Percentiles rank a stretch among this genome's conserved stretches.
These are phyloP conservation scores for Cataglyphis rosenhaueri DNA, from an alignment of 2,888 invertebrate species.

Conservation along the genomic window DNA sequence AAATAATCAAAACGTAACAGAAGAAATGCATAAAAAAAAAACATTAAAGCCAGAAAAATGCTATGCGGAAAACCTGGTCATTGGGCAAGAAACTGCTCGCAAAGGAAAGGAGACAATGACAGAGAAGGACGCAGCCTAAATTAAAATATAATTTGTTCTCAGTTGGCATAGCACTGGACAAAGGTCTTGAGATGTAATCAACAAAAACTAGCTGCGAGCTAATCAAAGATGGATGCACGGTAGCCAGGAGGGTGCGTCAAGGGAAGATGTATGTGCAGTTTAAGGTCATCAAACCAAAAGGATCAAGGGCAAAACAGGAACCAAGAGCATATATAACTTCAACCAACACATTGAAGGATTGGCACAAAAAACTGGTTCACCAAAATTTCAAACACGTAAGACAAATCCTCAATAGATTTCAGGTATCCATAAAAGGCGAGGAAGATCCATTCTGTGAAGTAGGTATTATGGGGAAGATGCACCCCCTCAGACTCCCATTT, in stretches of 20 bases:
- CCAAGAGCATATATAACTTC: background rate
- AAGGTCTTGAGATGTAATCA: conserved; percentile 54
- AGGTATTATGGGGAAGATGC: background rate
- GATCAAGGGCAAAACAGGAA: background rate
- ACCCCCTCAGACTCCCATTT: background rate
- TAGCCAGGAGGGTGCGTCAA: conserved; percentile 50
- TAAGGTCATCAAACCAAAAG: background rate
- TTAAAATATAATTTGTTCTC: conserved; percentile 52
- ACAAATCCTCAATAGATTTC: conserved; percentile 27
- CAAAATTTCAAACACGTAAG: conserved; percentile 56
- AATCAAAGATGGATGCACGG: conserved; percentile 28
- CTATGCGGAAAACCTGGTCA: conserved; percentile 47
- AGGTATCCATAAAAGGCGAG: background rate
- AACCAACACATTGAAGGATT: background rate
- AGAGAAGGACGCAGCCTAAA: conserved; percentile 10
- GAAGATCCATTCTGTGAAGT: background rate
- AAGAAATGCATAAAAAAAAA: no score
- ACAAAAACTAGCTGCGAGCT: conserved; percentile 51
- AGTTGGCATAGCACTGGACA: conserved; percentile 48
- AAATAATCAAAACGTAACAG: background rate
- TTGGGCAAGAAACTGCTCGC: conserved; percentile 56
- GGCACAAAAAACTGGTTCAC: conserved; percentile 61
- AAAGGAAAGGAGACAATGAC: background rate
- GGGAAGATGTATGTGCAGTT: conserved; percentile 57
- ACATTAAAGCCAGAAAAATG: no score